A percentile compares a stretch with the other conserved stretches of the same genome.
These are phyloP conservation scores for Orthonychiurus folsomi DNA, from an alignment of 2,888 invertebrate species.

Conservation along the genomic window DNA sequence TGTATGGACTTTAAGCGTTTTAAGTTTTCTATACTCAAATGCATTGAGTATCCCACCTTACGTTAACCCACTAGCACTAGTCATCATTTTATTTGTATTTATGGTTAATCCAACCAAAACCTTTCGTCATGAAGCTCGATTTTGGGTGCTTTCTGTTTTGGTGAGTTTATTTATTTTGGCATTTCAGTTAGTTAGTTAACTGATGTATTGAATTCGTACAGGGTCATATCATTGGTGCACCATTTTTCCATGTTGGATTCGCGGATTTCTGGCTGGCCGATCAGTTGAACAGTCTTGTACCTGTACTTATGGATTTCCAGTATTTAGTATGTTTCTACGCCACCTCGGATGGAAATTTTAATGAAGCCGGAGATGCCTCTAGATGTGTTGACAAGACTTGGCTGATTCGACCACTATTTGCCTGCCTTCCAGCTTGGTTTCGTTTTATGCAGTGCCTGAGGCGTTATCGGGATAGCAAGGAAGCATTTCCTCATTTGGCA, in stretches of 20 bases:
- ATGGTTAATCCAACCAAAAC: conserved; percentile 86
- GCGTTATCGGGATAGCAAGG: conserved; percentile 85
- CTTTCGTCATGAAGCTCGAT: conserved; percentile 82
- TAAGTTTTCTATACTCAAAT: conserved; percentile 71
- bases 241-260: conserved; percentile 86
- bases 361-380: conserved; percentile 53
- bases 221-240: conserved; percentile 78
- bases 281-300: conserved; percentile 86
- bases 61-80: conserved; percentile 76
- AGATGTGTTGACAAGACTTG: conserved; percentile 63
- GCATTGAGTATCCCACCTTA: conserved; percentile 83
- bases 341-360: conserved; percentile 51
- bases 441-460: conserved; percentile 85
- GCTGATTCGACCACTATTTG: conserved; percentile 72
- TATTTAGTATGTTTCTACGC: conserved; percentile 87
- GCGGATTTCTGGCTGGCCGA: conserved; percentile 99
- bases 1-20: conserved; percentile 82
- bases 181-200: too few relatives aligned
- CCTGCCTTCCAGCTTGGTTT: conserved; percentile 92
- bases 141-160: conserved; percentile 84
- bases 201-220: conserved; percentile 45
- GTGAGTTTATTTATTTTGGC: too few relatives aligned
- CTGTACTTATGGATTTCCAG: conserved; percentile 85
- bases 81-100: conserved; percentile 65
- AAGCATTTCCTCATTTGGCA: conserved; percentile 89